Base-by-base conservation (phyloP, 1,140 invertebrate species). In the Aphidius ervi region DNA sequence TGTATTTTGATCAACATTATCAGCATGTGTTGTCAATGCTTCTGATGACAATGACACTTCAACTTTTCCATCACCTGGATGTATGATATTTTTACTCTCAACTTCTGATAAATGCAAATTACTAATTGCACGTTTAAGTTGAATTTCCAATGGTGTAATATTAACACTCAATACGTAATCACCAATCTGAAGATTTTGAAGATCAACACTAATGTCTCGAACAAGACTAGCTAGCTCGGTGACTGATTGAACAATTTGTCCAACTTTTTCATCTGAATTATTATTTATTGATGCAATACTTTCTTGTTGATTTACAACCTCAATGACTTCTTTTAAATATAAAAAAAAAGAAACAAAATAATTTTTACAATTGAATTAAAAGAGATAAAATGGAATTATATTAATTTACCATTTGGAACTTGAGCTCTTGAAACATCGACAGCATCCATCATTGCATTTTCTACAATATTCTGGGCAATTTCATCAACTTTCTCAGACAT, bases 171-270 rank as follows among this genome's bases (percentile, higher is more conserved):
- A 10, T 8, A 61, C 46, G 3, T 66, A 64, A 54, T 74, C 70
- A n/a, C 70, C 72, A 9, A 74, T 74, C n/a, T 68, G 72, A 9
- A 72, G 46, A 49, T 69, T 65, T 46, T 49, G 47, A n/a, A 65
- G 56, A 53, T 54, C 61, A 40, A 46, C 46, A 23, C 59, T 52
- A 37, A 65, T 56, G 16, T 56, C n/a, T n/a, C 46, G 23, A 31
- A 31, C 23, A 31, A 31, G 23, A 31, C 23, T 41, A 5, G 61
- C 49, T 9, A 56, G 5, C 53, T 52, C 62, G 5, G 48, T 49
- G 1, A 54, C 57, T 31, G 42, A 40, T 6, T 54, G 59, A 6
- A 50, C 53, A 46, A 58, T 64, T 6, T 54, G 39, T 6, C 55
- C 20, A 10, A 31, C 50, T 39, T 43, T 56, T 49, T 46, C 59